These are phyloP conservation scores for Naja naja DNA, from an alignment of 2,113 vertebrate genomes.

Conservation along the genomic window DNA sequence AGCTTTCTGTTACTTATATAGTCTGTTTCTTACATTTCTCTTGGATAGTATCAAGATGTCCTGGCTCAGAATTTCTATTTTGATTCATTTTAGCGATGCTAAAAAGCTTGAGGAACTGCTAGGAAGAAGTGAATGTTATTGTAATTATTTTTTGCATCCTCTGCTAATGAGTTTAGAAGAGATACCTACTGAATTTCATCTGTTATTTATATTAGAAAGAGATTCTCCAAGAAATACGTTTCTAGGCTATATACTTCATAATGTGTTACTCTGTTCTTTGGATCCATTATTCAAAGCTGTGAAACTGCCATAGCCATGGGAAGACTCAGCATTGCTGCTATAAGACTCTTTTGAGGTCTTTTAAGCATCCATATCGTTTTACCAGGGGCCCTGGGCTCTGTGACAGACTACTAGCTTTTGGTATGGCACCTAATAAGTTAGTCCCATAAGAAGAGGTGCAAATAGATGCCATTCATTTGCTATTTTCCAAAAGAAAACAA, in stretches of 20 bases:
- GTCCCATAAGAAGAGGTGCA: neutral
- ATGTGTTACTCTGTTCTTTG: neutral
- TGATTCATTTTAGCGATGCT: neutral
- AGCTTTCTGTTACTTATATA: neutral
- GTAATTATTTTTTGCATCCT: neutral
- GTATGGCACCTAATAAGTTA: neutral
- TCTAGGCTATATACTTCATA: neutral
- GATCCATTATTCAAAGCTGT: neutral
- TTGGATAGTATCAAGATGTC: neutral
- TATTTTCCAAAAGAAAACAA: neutral
- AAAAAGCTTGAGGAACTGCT: neutral
- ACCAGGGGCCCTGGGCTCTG: neutral
- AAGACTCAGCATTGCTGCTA: neutral
- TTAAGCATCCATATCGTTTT: neutral
- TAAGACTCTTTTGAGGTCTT: neutral
- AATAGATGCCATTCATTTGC: neutral
- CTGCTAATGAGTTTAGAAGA: neutral
- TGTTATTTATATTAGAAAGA: neutral
- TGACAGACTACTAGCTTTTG: neutral
- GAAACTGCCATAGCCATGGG: neutral
- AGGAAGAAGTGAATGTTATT: neutral
- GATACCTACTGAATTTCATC: neutral
- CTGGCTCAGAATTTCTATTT: neutral
- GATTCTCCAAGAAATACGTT: neutral
- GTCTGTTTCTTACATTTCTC: neutral